A percentile compares a stretch with the other conserved stretches of the same genome.
Evolutionary conservation across 2,888 invertebrate species (phyloP).

Genomic region (Sabatieria punctata): DNA sequence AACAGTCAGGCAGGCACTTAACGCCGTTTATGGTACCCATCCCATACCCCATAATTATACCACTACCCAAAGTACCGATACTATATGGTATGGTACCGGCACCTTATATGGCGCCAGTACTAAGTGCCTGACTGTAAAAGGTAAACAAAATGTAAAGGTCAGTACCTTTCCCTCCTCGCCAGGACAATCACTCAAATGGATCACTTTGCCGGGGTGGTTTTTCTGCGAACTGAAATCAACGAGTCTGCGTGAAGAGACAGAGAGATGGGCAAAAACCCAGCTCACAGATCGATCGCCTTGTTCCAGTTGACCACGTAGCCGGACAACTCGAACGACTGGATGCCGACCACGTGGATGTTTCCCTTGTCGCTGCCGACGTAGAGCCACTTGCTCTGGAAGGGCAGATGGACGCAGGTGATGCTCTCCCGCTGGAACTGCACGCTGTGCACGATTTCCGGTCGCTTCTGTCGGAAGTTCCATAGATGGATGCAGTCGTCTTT

Average conservation of each 20-base stretch:
- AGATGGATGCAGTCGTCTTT: conserved; percentile 88
- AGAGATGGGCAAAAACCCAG: neutral
- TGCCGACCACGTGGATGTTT: conserved; percentile 89
- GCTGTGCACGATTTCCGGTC: conserved; percentile 80
- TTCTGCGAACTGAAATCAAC: conserved; percentile 60
- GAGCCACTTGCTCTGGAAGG: conserved; percentile 93
- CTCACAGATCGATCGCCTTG: conserved; percentile 94
- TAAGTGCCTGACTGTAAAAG: too few species aligned
- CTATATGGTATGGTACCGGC: too few species aligned
- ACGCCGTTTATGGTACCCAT: too few species aligned
- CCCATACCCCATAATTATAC: too few species aligned
- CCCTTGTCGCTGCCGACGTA: conserved; percentile 95
- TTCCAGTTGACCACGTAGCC: conserved; percentile 99
- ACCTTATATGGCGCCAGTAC: too few species aligned
- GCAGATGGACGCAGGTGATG: conserved; percentile 81
- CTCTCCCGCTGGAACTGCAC: conserved; percentile 70
- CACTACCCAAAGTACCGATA: too few species aligned
- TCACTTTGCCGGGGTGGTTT: conserved; percentile 88
- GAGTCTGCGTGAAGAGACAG: conserved; percentile 9
- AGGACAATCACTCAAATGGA: conserved; percentile 91
- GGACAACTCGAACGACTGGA: conserved; percentile 84
- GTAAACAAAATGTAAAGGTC: too few species aligned
- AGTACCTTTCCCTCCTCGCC: conserved; percentile 80
- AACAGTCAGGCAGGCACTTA: too few species aligned
- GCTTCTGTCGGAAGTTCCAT: conserved; percentile 83